Evolutionary conservation across 2,888 invertebrate genomes (phyloP), one percentile per base, ranked within the genome.

Genomic region (Leucophenga maculata): DNA sequence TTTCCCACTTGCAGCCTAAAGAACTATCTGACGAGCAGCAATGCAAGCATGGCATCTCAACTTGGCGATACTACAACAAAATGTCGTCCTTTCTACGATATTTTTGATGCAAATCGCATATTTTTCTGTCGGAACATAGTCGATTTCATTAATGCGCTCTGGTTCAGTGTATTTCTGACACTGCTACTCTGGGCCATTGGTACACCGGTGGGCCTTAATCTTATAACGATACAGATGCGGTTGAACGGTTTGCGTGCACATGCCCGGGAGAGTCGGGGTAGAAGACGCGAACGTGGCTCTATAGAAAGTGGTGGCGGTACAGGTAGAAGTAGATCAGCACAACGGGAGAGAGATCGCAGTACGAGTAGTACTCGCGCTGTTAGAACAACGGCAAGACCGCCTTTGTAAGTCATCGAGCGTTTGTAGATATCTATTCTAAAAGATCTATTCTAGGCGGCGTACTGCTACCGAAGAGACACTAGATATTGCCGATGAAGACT

Each of bases 11-110:
- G 14, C 74, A 91, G 93, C 52, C 84, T 94, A 69, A 89, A 91
- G 50, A 90, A 91, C 22, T 94, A 94, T 83, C 88, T 93, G 72
- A 92, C 93, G 31, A 92, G 92, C 71, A 93, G 92, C 90, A 89
- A 93, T 2, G 91, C 91, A 16, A 92, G 94, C 80, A 93, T 93
- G 65, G 88, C 92, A 14, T 91, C 93, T 54, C 87, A 87, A 68
- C 90, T 93, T 44, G 91, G 91, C 1, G 90, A 91, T 68, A 91
- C 92, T 65, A 92, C 93, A 4, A 93, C 93, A 6, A 91, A 91
- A 65, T 95, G 95, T 86, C 90, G 91, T 1, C 94, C 94, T 0
- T 89, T 95, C 50, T 95, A 92, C 90, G 90, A 93, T 57, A 91
- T 94, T 44, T 93, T 91, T 77, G 90, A 93, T 75, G 93, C 93